Evolutionary conservation across 2,888 invertebrate genomes (phyloP).

Genomic region (Drosophila recens): DNA sequence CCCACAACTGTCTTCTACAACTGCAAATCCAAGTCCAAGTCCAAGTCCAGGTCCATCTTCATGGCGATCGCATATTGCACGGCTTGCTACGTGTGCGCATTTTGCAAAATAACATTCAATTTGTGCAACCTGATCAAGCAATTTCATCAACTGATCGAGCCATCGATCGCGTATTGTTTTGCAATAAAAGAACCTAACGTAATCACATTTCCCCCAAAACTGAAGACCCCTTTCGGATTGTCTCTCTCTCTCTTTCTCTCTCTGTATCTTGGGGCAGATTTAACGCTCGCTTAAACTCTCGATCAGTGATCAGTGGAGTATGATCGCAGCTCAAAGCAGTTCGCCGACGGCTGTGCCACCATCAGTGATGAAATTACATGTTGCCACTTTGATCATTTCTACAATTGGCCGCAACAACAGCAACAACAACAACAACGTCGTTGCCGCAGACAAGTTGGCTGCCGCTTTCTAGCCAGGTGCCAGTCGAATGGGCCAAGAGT

Average conservation of each 20-base stretch:
- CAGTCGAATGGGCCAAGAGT: conserved; percentile 27
- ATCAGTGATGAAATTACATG: conserved; percentile 70
- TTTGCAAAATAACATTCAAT: conserved; percentile 84
- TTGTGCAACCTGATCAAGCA: conserved; percentile 84
- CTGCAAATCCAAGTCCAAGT: conserved; percentile 1
- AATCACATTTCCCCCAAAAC: conserved; percentile 60
- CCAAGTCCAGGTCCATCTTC: neutral
- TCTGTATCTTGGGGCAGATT: conserved; percentile 52
- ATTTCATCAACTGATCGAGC: conserved; percentile 73
- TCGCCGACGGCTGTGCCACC: conserved; percentile 68
- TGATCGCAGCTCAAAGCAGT: conserved; percentile 62
- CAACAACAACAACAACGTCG: conserved; percentile 41
- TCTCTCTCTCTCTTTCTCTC: conserved; percentile 1
- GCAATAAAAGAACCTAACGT: conserved; percentile 59
- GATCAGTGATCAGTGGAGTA: conserved; percentile 34
- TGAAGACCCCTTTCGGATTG: neutral
- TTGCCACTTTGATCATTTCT: conserved; percentile 77
- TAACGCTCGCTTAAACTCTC: conserved; percentile 76
- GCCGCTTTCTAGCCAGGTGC: conserved; percentile 58
- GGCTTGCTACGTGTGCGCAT: conserved; percentile 79
- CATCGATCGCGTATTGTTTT: conserved; percentile 38
- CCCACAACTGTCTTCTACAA: neutral
- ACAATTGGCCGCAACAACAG: conserved; percentile 71
- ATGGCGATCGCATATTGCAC: conserved; percentile 60
- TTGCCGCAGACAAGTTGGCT: conserved; percentile 71